Conservation (phyloP, 2,797 vertebrate species). For the Okamejei kenojei region DNA sequence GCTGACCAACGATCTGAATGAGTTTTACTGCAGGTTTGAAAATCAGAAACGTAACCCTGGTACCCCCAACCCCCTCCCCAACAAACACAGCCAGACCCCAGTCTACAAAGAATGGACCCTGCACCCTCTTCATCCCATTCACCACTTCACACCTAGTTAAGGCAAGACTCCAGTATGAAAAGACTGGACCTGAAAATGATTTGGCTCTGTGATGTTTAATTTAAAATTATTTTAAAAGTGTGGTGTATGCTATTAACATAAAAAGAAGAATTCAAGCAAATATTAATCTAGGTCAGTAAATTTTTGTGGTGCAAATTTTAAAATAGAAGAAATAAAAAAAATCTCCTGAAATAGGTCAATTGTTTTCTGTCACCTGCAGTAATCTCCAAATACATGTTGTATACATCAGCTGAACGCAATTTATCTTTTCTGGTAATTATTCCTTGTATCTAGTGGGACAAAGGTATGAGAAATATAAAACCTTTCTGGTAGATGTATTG, state of each 20-base stretch:
- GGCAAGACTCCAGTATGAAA: too few species aligned
- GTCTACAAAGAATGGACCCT: too few species aligned
- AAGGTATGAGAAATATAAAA: neutral
- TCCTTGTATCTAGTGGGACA: conserved; percentile 2
- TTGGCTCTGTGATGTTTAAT: neutral
- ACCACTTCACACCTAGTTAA: too few species aligned
- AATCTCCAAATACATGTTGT: neutral
- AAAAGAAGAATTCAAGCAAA: neutral
- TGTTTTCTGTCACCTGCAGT: neutral
- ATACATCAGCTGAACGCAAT: conserved; percentile 18
- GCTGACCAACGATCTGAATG: too few species aligned
- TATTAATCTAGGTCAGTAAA: neutral
- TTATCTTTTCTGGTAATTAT: conserved; percentile 6
- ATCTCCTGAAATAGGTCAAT: conserved; percentile 2
- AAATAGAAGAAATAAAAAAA: neutral
- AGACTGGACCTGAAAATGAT: neutral
- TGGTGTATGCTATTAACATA: neutral
- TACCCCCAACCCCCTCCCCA: too few species aligned
- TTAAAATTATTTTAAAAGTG: neutral
- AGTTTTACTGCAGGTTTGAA: too few species aligned
- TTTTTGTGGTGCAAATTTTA: neutral
- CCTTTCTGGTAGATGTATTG: neutral
- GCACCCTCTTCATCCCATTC: too few species aligned
- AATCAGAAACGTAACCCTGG: too few species aligned
- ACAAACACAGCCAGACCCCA: too few species aligned